These are phyloP conservation scores for Heterodera filipjevi DNA, from an alignment of 2,888 invertebrate species.

Conservation along the genomic window DNA sequence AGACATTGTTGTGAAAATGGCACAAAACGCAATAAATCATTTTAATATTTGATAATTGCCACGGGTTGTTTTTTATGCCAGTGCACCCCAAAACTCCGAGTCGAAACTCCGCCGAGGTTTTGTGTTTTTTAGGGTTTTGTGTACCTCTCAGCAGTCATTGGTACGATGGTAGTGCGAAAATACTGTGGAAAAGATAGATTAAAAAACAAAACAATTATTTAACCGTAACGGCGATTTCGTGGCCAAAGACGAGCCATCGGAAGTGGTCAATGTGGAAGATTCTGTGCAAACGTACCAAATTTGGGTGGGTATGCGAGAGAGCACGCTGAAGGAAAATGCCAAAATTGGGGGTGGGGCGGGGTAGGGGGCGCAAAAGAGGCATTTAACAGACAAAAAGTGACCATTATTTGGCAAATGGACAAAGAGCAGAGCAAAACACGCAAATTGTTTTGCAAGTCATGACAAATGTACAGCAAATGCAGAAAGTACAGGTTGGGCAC, in stretches of 20 bases:
- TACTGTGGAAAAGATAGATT: neutral
- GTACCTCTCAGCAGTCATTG: conserved; percentile 34
- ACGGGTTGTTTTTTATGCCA: no score
- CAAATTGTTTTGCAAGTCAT: conserved; percentile 34
- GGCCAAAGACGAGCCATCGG: conserved; percentile 28
- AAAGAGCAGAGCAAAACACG: conserved; percentile 25
- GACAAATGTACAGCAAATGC: conserved; percentile 17
- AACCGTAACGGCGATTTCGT: conserved; percentile 35
- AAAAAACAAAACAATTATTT: neutral
- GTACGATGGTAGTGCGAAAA: conserved; percentile 32
- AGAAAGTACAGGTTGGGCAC: conserved; percentile 33
- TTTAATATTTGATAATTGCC: no score
- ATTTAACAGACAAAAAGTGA: neutral
- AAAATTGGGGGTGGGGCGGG: no score
- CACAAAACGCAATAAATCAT: no score
- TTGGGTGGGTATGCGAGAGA: conserved; percentile 33
- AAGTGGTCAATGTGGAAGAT: conserved; percentile 27
- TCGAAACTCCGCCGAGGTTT: no score
- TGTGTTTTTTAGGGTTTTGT: no score
- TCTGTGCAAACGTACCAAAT: conserved; percentile 25
- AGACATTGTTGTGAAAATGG: no score
- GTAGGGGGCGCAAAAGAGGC: no score
- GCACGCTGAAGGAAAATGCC: conserved; percentile 17
- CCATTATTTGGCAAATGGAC: conserved; percentile 11
- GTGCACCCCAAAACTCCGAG: no score